These are phyloP conservation scores for Coracopsis vasa DNA, from an alignment of 2,113 vertebrate species.

Conservation along the genomic window DNA sequence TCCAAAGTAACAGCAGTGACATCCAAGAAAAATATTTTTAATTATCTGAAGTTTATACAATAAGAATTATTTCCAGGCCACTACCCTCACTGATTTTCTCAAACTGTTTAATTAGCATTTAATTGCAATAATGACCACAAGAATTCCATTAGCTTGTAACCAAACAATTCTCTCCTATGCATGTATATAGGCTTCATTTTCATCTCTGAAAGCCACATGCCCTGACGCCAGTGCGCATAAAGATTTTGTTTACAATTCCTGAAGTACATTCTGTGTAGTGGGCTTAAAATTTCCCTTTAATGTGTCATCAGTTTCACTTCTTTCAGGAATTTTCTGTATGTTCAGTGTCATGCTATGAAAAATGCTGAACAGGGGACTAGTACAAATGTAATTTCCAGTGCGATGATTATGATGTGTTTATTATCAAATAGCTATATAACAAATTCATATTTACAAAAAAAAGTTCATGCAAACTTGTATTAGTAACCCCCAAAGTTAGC, in stretches of 20 bases:
- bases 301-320: background rate
- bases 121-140: background rate
- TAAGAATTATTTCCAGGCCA: background rate
- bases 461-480: background rate
- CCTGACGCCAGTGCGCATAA: background rate
- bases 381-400: background rate
- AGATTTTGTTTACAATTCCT: background rate
- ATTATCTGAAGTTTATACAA: background rate
- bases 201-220: background rate
- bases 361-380: background rate
- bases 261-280: background rate
- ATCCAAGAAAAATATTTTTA: background rate
- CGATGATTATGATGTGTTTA: fast-evolving
- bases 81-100: background rate
- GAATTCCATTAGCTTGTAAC: background rate
- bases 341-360: background rate
- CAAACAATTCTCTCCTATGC: background rate
- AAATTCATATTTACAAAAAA: background rate
- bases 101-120: background rate
- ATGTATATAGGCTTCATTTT: background rate
- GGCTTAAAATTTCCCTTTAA: background rate
- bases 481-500: background rate
- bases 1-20: background rate
- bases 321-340: background rate
- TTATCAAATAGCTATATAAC: background rate